A percentile compares a stretch with the other conserved stretches of the same genome.
Conservation (phyloP, 1,140 invertebrate genomes). For the Zaprionus tsacasi region DNA sequence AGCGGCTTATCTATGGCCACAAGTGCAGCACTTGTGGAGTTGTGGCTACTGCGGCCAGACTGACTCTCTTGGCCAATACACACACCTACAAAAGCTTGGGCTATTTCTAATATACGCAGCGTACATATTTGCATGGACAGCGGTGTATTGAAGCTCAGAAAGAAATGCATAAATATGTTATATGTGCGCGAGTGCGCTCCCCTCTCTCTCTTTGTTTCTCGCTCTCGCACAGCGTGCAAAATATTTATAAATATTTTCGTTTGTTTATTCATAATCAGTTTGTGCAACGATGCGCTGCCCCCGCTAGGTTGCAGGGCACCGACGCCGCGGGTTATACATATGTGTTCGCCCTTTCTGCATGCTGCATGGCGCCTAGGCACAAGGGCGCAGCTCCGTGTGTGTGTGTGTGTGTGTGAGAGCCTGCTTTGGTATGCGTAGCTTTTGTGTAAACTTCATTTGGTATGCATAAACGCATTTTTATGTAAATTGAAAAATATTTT, state of each 20-base stretch:
- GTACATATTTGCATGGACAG: conserved; percentile 25
- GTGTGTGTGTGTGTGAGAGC: neutral
- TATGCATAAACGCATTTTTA: conserved; percentile 81
- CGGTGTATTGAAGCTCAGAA: conserved; percentile 64
- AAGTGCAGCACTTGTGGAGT: conserved; percentile 41
- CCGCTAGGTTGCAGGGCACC: conserved; percentile 4
- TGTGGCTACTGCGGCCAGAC: conserved; percentile 2
- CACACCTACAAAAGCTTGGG: neutral
- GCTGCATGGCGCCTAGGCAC: conserved; percentile 64
- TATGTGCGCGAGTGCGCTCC: conserved; percentile 39
- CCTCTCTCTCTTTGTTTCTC: no score
- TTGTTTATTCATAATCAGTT: conserved; percentile 82
- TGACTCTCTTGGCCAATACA: neutral
- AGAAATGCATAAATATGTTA: conserved; percentile 75
- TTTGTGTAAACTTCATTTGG: conserved; percentile 65
- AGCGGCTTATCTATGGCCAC: conserved; percentile 72
- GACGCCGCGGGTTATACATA: conserved; percentile 20
- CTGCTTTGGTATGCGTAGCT: conserved; percentile 19
- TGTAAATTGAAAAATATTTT: conserved; percentile 79
- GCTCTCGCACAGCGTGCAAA: conserved; percentile 32
- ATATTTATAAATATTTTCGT: conserved; percentile 71
- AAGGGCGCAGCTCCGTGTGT: conserved; percentile 24
- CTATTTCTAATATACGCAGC: conserved; percentile 12
- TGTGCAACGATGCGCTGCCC: conserved; percentile 65
- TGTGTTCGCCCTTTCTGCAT: conserved; percentile 16